phyloP scores from a whole-genome alignment of 2,797 vertebrate species.

The Gadopsis marmoratus region DNA sequence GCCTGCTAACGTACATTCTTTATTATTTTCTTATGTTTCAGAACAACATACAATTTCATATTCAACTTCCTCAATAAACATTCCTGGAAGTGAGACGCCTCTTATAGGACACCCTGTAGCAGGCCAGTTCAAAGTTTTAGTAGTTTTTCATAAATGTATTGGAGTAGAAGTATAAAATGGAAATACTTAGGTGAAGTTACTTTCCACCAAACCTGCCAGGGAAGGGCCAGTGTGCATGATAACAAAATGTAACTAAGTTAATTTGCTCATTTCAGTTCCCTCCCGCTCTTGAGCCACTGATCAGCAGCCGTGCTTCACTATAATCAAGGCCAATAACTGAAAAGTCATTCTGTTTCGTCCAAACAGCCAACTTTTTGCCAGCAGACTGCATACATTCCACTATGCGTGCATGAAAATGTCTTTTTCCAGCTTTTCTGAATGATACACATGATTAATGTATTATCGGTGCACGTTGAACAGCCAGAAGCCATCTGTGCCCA shows the following conservation, averaged over 20 bases:
- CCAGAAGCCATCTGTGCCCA: too few species aligned
- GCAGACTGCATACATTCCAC: background rate
- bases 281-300: background rate
- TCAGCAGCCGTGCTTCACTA: background rate
- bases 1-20: too few species aligned
- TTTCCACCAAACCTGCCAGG: background rate
- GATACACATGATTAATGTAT: too few species aligned
- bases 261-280: background rate
- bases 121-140: too few species aligned
- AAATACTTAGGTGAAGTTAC: background rate
- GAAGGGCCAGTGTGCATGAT: background rate
- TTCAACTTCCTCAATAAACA: too few species aligned
- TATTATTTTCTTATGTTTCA: too few species aligned
- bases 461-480: background rate
- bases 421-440: background rate
- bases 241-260: background rate
- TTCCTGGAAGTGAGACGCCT: too few species aligned
- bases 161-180: background rate
- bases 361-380: background rate
- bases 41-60: too few species aligned
- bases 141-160: background rate
- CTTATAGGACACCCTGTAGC: too few species aligned
- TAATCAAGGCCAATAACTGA: background rate
- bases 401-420: background rate
- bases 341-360: background rate